Conservation (phyloP, 2,113 vertebrate species). For the Zosterops lateralis region DNA sequence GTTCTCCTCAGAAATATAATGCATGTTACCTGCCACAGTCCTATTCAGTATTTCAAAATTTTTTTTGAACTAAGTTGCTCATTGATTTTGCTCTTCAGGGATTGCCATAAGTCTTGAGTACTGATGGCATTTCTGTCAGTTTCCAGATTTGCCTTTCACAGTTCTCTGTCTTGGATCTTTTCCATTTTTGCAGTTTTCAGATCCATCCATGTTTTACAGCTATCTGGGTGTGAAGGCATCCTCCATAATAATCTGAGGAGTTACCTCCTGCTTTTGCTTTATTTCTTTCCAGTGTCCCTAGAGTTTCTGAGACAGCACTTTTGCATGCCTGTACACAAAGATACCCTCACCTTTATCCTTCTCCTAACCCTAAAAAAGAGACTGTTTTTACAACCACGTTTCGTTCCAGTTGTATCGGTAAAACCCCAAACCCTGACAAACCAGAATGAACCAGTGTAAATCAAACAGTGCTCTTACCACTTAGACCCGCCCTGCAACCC, state of each 20-base stretch:
- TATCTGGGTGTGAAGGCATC: background rate
- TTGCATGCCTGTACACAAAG: background rate
- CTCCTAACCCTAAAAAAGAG: conserved; percentile 11
- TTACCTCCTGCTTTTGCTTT: background rate
- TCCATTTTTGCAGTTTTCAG: background rate
- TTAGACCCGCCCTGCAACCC: conserved; percentile 51
- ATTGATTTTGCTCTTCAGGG: background rate
- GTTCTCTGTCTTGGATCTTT: background rate
- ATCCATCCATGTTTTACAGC: background rate
- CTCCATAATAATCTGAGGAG: background rate
- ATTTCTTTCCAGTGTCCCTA: background rate
- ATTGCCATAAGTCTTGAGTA: background rate
- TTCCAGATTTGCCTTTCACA: background rate
- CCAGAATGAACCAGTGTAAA: conserved; percentile 36
- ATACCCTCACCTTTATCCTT: background rate
- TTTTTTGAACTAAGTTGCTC: background rate
- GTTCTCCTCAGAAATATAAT: background rate
- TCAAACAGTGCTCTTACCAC: conserved; percentile 55
- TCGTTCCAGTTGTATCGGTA: background rate
- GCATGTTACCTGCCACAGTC: background rate
- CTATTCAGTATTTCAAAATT: background rate
- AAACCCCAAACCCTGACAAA: conserved; percentile 23
- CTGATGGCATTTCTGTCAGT: background rate
- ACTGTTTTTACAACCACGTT: background rate
- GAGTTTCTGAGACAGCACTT: background rate